Percentiles rank a stretch among this genome's conserved stretches.
Conservation (phyloP, 2,113 vertebrate species). For the Siniperca chuatsi region DNA sequence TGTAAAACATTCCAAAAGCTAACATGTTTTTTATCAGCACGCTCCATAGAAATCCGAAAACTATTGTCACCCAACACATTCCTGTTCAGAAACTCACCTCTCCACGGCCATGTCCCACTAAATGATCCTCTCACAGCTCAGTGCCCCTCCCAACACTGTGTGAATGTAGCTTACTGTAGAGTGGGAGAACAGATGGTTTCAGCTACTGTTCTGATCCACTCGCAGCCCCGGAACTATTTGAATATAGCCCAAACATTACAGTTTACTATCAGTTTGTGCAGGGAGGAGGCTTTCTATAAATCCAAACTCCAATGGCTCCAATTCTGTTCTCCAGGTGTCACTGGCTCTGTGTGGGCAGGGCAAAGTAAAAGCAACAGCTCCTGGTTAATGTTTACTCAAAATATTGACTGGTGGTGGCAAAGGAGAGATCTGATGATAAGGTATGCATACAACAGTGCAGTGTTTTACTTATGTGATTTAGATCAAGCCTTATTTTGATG, state of each 20-base stretch:
- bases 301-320: not conserved
- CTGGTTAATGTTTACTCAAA: conserved; percentile 81
- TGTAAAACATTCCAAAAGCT: not conserved
- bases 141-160: conserved; percentile 39
- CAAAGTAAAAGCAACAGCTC: conserved; percentile 32
- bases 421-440: conserved; percentile 43
- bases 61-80: not conserved
- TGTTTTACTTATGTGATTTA: not conserved
- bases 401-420: conserved; percentile 43
- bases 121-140: conserved; percentile 53
- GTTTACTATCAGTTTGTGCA: not conserved
- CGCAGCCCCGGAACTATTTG: not conserved
- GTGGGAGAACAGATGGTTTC: conserved; percentile 29
- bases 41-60: not conserved
- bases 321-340: not conserved
- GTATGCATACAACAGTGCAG: not conserved
- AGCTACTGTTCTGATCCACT: conserved; percentile 34
- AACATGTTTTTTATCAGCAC: not conserved
- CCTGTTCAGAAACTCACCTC: conserved; percentile 72
- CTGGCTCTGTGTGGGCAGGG: conserved; percentile 23
- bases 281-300: not conserved
- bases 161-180: not conserved
- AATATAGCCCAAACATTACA: not conserved
- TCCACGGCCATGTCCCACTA: conserved; percentile 54
- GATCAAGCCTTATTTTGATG: not conserved